Conservation (phyloP, 2,888 invertebrate species). For the Dexiosoma caninum region DNA sequence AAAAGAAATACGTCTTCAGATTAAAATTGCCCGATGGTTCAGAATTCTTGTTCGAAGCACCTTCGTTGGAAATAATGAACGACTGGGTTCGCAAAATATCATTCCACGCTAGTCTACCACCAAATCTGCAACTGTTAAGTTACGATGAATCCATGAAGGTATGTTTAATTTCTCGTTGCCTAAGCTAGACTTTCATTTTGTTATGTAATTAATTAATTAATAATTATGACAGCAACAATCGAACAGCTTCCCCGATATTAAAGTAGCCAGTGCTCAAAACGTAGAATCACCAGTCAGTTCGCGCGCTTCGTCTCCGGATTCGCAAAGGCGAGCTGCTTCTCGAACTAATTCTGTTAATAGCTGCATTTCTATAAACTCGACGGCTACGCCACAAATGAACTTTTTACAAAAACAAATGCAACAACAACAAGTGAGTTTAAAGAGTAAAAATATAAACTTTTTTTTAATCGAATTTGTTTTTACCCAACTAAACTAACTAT, state of each 20-base stretch:
- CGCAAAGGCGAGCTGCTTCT: slow-evolving; percentile 76
- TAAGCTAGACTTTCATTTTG: no score
- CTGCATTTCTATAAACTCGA: slow-evolving; percentile 72
- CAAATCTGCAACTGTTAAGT: slow-evolving; percentile 90
- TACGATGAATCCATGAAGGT: slow-evolving; percentile 85
- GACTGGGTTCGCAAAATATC: slow-evolving; percentile 95
- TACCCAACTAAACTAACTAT: not conserved
- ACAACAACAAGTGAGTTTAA: slow-evolving; percentile 70
- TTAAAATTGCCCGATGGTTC: slow-evolving; percentile 92
- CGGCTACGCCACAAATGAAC: slow-evolving; percentile 79
- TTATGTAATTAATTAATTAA: not conserved
- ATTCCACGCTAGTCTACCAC: slow-evolving; percentile 94
- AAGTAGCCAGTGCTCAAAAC: slow-evolving; percentile 73
- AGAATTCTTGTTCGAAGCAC: slow-evolving; percentile 92
- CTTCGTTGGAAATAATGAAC: slow-evolving; percentile 85
- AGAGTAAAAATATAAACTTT: no score
- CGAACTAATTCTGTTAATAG: slow-evolving; percentile 74
- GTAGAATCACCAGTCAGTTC: slow-evolving; percentile 80
- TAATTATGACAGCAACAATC: slow-evolving; percentile 75
- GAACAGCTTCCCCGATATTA: slow-evolving; percentile 76
- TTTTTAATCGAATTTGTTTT: no score
- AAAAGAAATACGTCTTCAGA: slow-evolving; percentile 95
- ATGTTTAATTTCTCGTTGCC: no score
- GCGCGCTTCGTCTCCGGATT: slow-evolving; percentile 80
- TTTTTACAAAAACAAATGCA: slow-evolving; percentile 79